phyloP scores from a whole-genome alignment of 1,140 invertebrate genomes.

The Palaemon carinicauda region DNA sequence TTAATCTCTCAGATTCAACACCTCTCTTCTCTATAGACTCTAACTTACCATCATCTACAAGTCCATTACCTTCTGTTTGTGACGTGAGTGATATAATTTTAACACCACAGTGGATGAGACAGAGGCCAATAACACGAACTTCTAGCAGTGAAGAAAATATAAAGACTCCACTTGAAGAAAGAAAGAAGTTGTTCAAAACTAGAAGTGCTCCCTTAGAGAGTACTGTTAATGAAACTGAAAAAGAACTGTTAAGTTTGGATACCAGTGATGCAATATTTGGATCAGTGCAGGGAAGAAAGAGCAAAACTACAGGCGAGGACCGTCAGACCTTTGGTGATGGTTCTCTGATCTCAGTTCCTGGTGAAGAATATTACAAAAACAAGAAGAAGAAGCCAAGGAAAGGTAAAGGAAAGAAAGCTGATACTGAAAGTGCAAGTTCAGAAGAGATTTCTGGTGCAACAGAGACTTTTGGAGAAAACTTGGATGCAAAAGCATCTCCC shows the following conservation, averaged over 20 bases:
- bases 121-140: constrained; percentile 46
- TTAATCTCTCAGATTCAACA: not conserved
- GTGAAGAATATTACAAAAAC: constrained; percentile 54
- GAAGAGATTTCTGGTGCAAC: not conserved
- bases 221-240: not conserved
- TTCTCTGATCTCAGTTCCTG: constrained; percentile 6
- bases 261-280: not conserved
- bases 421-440: not conserved
- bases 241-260: not conserved
- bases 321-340: not conserved
- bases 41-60: constrained; percentile 10
- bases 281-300: not conserved
- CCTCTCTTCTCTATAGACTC: constrained; percentile 2
- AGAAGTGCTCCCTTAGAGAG: constrained; percentile 33
- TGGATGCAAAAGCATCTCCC: not conserved
- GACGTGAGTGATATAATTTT: constrained; percentile 57
- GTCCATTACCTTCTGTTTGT: constrained; percentile 31
- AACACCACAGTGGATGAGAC: constrained; percentile 60
- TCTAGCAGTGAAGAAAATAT: constrained; percentile 47
- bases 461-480: not conserved
- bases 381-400: constrained; percentile 54
- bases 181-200: constrained; percentile 36
- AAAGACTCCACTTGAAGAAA: constrained; percentile 44
- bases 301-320: not conserved
- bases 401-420: constrained; percentile 26